A percentile compares a stretch with the other conserved stretches of the same genome.
These are phyloP conservation scores for Alauda arvensis DNA, from an alignment of 2,797 vertebrate species.

Conservation along the genomic window DNA sequence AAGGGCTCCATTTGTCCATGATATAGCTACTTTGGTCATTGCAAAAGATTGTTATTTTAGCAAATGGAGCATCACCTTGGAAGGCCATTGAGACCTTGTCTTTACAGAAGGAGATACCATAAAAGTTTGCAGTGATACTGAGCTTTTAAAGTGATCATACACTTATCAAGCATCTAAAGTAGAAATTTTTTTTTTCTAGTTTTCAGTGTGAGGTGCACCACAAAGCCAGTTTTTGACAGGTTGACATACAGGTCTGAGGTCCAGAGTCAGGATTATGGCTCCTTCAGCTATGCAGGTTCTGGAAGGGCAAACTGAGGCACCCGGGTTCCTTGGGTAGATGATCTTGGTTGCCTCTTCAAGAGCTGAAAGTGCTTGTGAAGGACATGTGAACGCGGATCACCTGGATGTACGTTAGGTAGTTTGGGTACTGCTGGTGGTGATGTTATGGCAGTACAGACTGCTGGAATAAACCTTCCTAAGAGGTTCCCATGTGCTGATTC, in stretches of 20 bases:
- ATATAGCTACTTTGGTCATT: not conserved
- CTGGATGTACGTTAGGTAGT: not conserved
- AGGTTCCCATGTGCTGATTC: not conserved
- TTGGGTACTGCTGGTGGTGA: not conserved
- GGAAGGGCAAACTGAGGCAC: not conserved
- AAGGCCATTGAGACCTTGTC: not conserved
- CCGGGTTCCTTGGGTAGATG: not conserved
- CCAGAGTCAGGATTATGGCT: not conserved
- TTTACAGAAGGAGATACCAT: not conserved
- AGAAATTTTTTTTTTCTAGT: not conserved
- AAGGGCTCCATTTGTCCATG: not conserved
- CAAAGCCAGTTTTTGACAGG: not conserved
- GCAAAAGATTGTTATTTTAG: not conserved
- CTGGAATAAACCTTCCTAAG: not conserved
- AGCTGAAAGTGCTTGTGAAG: not conserved
- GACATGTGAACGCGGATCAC: not conserved
- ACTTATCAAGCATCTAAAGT: not conserved
- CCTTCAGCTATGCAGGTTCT: not conserved
- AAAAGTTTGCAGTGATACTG: not conserved
- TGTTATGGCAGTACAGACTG: not conserved
- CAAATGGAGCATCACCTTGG: not conserved
- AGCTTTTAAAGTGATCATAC: not conserved
- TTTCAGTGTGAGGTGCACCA: not conserved
- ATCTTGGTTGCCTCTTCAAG: not conserved
- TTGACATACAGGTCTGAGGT: not conserved